Conservation (phyloP, 2,797 vertebrate species). For the Orestias chungarensis region DNA sequence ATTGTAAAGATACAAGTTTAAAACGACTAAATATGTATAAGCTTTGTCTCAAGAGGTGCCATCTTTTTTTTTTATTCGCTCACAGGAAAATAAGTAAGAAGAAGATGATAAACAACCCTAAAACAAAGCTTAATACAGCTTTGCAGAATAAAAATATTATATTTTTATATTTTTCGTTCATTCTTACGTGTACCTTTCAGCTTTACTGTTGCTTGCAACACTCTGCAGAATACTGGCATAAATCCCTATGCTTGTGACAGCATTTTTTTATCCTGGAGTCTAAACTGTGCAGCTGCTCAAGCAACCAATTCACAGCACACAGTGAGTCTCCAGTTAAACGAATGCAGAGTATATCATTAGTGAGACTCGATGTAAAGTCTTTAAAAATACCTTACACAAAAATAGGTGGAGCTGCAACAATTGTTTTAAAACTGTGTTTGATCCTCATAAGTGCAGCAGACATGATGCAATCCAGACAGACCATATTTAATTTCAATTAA, state of each 20-base stretch:
- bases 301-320: slow-evolving; percentile 48
- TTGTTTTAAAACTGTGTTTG: slow-evolving; percentile 25
- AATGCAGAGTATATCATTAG: slow-evolving; percentile 26
- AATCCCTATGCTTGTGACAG: slow-evolving; percentile 52
- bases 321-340: slow-evolving; percentile 40
- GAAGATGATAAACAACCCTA: slow-evolving; percentile 16
- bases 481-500: slow-evolving; percentile 63
- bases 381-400: slow-evolving; percentile 19
- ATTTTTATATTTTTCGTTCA: slow-evolving; percentile 7
- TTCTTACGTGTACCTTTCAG: no score
- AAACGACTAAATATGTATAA: slow-evolving; percentile 1
- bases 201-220: no score
- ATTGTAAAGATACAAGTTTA: slow-evolving; percentile 25
- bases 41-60: slow-evolving; percentile 9
- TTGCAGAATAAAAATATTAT: slow-evolving; percentile 9
- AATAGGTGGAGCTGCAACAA: slow-evolving; percentile 34
- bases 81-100: neutral
- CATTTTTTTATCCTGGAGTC: slow-evolving; percentile 66
- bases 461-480: slow-evolving; percentile 32
- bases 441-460: slow-evolving; percentile 49
- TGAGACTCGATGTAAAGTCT: slow-evolving; percentile 22
- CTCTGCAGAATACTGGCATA: no score
- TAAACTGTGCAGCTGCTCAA: slow-evolving; percentile 53
- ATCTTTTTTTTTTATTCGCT: neutral
- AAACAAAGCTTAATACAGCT: slow-evolving; percentile 31